phyloP scores from a whole-genome alignment of 2,888 invertebrate species.

The Fragum sueziense region DNA sequence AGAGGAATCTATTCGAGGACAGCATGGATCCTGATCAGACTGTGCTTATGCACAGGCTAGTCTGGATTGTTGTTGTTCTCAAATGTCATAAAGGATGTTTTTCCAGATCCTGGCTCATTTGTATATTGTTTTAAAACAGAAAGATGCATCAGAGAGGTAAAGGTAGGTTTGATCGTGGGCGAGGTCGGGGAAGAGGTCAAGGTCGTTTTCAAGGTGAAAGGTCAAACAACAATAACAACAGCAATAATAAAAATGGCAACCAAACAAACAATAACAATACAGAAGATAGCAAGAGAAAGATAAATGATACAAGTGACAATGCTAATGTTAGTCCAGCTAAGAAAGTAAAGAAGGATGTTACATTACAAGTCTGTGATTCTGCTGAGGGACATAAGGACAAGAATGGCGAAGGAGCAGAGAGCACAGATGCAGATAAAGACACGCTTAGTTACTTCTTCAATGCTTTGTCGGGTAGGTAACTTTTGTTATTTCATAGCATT shows the following conservation, averaged over 20 bases:
- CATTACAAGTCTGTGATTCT: neutral
- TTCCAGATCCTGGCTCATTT: too few relatives aligned
- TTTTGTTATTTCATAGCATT: neutral
- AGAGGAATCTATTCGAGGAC: too few relatives aligned
- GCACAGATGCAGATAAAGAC: conserved; percentile 4
- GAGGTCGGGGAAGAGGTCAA: conserved; percentile 33
- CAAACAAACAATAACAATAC: neutral
- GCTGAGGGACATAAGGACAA: neutral
- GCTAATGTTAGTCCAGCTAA: neutral
- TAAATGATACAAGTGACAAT: neutral
- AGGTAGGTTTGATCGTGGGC: conserved; percentile 23
- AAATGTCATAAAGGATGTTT: too few relatives aligned
- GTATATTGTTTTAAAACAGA: too few relatives aligned
- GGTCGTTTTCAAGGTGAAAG: conserved; percentile 14
- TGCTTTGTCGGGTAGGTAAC: conserved; percentile 16
- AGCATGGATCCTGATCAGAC: too few relatives aligned
- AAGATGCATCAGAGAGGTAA: conserved; percentile 53
- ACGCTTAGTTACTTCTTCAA: conserved; percentile 37
- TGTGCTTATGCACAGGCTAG: too few relatives aligned
- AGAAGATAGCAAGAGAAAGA: conserved; percentile 25
- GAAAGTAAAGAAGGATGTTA: neutral
- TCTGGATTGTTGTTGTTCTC: too few relatives aligned
- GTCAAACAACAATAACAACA: neutral
- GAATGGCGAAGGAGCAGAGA: neutral
- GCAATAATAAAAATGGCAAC: neutral